Evolutionary conservation across 2,888 invertebrate genomes (phyloP).

Genomic region (Plemyria rubiginata): DNA sequence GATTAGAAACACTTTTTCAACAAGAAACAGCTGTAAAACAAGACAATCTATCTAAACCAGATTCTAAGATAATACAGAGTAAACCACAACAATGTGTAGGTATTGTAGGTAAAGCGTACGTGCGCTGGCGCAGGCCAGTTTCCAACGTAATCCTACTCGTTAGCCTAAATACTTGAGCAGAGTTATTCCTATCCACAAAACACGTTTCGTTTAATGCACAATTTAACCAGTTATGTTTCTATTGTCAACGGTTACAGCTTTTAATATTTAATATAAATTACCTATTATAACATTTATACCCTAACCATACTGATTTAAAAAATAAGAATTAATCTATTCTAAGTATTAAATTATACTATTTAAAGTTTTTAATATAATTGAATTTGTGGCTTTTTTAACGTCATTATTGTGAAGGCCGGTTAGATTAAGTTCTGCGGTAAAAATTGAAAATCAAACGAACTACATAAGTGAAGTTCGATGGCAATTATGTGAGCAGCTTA

Average conservation of each 20-base stretch:
- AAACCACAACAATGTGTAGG: constrained; percentile 23
- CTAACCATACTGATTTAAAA: background rate
- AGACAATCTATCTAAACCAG: background rate
- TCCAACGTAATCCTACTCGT: constrained; percentile 36
- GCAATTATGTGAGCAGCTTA: too few species aligned
- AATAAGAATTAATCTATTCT: background rate
- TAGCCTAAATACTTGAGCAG: constrained; percentile 40
- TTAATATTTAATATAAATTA: too few species aligned
- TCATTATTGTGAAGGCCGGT: too few species aligned
- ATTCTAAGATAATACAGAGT: constrained; percentile 15
- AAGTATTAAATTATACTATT: background rate
- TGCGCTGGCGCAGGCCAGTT: constrained; percentile 37
- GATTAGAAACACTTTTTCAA: too few species aligned
- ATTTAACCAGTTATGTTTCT: constrained; percentile 26
- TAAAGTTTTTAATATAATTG: too few species aligned
- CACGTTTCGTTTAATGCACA: constrained; percentile 37
- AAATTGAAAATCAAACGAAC: too few species aligned
- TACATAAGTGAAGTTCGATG: too few species aligned
- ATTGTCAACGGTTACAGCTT: constrained; percentile 19
- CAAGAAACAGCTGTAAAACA: background rate
- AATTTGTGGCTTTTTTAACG: too few species aligned
- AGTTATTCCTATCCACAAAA: constrained; percentile 36
- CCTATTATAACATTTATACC: too few species aligned
- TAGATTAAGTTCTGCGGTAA: too few species aligned
- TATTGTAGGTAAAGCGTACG: constrained; percentile 21